Conservation (phyloP, 2,113 vertebrate genomes). For the Oenanthe melanoleuca region DNA sequence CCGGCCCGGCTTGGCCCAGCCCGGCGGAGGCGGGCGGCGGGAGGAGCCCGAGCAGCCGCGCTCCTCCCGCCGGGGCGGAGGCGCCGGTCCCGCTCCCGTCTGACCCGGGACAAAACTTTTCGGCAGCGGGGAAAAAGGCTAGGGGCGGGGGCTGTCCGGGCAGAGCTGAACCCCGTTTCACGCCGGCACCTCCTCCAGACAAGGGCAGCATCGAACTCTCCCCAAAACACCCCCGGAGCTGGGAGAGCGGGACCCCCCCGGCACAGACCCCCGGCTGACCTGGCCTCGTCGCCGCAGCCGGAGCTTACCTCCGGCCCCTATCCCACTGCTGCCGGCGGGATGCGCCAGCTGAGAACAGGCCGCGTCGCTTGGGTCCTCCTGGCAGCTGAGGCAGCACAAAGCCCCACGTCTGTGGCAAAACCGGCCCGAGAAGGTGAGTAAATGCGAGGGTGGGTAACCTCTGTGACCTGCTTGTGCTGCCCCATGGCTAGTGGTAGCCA, state of each 20-base stretch:
- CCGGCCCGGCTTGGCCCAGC: too few relatives aligned
- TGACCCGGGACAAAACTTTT: neutral
- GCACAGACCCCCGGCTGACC: neutral
- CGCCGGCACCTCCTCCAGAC: neutral
- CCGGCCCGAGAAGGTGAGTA: conserved; percentile 41
- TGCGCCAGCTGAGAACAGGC: neutral
- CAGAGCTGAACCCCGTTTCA: neutral
- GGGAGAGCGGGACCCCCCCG: neutral
- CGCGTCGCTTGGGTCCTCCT: neutral
- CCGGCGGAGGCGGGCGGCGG: neutral
- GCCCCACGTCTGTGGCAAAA: neutral
- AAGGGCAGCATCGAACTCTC: neutral
- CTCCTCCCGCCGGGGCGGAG: neutral
- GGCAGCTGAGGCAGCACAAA: conserved; percentile 59
- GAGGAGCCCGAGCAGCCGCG: neutral
- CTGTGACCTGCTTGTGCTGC: neutral
- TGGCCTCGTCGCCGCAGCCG: neutral
- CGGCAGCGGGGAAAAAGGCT: neutral
- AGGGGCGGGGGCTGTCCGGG: too few relatives aligned
- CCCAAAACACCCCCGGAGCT: neutral
- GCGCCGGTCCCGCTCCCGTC: neutral
- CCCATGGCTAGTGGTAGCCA: neutral
- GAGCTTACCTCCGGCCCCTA: fast-evolving
- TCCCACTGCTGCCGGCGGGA: neutral
- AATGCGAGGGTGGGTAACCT: neutral